Base-by-base conservation (phyloP, 2,113 vertebrate genomes). In the Carassius gibelio region DNA sequence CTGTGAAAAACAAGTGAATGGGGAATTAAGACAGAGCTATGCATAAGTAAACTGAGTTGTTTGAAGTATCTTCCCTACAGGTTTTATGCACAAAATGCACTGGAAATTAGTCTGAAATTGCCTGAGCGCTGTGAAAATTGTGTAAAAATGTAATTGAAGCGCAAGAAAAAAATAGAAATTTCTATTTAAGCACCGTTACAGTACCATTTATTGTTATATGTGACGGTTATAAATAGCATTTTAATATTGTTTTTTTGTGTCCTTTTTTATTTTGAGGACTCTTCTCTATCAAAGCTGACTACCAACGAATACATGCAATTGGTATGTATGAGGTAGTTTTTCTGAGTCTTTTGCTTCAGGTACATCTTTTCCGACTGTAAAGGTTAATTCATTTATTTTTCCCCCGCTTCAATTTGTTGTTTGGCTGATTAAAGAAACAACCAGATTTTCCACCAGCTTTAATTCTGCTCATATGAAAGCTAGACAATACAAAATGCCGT, bases 271-370 rank as follows among this genome's bases (percentile, higher is more conserved):
- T 94, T 95, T 93, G 94, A 95, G 94, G 94, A 95, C 94, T 94
- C 94, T 95, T 94, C 94, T 94, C 94, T 94, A 93, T 94, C 94
- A 95, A 95, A 95, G 94, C 94, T 95, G 94, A 94, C 94, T 94
- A 92, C 94, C 93, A 94, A 95, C 94, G 94, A 95, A 94, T 95
- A 95, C 94, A 95, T 95, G 94, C 94, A 95, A 92, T 94, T 95
- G 94, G 94, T 95, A 95, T 92, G 94, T 95, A 94, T 94, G 90
- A 93, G 92, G 92, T 92, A 89, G 92, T 71, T 91, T 88, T 38
- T 61, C 7, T 26, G 50, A 50, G 45, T 50, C 86, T 80, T 88
- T 85, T 87, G 91, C 89, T 84, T 88, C 69, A 90, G 89, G 88
- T 87, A 85, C 91, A 88, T 36, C 88, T 91, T 92, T 90, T 90